Percentiles rank a stretch among this genome's conserved stretches.
Conservation (phyloP, 1,140 invertebrate species). For the Lordiphosa collinella region DNA sequence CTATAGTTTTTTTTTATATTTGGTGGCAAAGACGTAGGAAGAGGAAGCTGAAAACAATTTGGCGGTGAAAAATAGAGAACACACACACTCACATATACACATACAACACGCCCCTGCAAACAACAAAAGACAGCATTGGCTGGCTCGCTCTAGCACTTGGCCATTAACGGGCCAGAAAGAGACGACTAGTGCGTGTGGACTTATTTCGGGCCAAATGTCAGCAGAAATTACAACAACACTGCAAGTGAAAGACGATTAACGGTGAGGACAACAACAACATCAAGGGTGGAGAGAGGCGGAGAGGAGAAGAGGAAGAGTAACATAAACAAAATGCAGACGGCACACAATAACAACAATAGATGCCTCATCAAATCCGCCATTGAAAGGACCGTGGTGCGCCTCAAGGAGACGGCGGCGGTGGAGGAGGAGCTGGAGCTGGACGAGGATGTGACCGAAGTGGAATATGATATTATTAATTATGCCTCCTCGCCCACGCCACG, state of each 20-base stretch:
- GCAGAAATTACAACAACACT: constrained; percentile 75
- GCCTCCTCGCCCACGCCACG: constrained; percentile 24
- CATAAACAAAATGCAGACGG: constrained; percentile 57
- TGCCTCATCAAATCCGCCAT: constrained; percentile 40
- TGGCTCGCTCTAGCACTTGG: constrained; percentile 16
- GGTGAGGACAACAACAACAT: constrained; percentile 19
- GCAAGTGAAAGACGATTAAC: constrained; percentile 42
- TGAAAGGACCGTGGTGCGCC: constrained; percentile 30
- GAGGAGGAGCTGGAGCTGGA: constrained; percentile 7
- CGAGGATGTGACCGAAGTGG: constrained; percentile 43
- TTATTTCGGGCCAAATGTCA: constrained; percentile 61
- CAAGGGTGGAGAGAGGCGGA: constrained; percentile 21
- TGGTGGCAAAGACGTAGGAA: constrained; percentile 8
- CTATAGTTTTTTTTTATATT: neutral
- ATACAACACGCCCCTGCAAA: constrained; percentile 20
- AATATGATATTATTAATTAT: constrained; percentile 63
- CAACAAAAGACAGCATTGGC: constrained; percentile 9
- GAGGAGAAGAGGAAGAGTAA: constrained; percentile 24
- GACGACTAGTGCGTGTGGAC: constrained; percentile 28
- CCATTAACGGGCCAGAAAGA: constrained; percentile 10
- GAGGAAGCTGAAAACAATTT: constrained; percentile 32
- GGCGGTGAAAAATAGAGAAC: constrained; percentile 51
- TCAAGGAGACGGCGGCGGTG: constrained; percentile 6
- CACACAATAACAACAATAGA: constrained; percentile 37
- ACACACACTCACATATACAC: constrained; percentile 26